A percentile compares a stretch with the other conserved stretches of the same genome.
These are phyloP conservation scores for Characodon lateralis DNA, from an alignment of 2,797 vertebrate species.

Conservation along the genomic window DNA sequence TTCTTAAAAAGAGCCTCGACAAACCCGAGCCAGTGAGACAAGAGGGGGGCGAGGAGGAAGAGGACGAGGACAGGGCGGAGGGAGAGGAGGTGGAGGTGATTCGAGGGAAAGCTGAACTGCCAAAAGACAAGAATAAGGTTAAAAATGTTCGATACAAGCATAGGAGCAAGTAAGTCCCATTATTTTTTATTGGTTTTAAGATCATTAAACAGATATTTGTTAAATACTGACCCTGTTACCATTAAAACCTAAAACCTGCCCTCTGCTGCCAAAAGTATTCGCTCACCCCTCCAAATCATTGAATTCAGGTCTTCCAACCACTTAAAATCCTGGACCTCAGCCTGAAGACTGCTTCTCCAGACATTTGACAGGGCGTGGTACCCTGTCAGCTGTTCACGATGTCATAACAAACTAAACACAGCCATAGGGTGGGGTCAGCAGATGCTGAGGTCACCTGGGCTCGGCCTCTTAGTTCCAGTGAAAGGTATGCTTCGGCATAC, in stretches of 20 bases:
- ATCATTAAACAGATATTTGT: background rate
- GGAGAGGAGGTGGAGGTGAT: conserved; percentile 82
- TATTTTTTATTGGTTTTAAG: background rate
- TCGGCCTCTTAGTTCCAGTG: too few relatives aligned
- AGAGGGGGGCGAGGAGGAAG: conserved; percentile 46
- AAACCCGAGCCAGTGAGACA: conserved; percentile 23
- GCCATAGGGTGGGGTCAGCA: too few relatives aligned
- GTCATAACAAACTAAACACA: too few relatives aligned
- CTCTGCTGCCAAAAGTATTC: too few relatives aligned
- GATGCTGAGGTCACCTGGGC: too few relatives aligned
- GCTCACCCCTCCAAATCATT: too few relatives aligned
- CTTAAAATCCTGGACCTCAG: too few relatives aligned
- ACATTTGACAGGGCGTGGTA: too few relatives aligned
- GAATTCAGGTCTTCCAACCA: too few relatives aligned
- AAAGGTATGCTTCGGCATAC: too few relatives aligned
- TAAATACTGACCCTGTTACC: background rate
- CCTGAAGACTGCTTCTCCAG: too few relatives aligned
- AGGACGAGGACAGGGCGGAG: conserved; percentile 47
- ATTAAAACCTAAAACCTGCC: background rate
- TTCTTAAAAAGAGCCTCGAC: conserved; percentile 58
- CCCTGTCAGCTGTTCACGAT: too few relatives aligned
- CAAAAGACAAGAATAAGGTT: conserved; percentile 71
- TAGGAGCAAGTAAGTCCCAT: conserved; percentile 84
- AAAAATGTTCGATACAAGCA: conserved; percentile 87
- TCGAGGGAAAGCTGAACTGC: conserved; percentile 77